Conservation (phyloP, 2,888 invertebrate genomes). For the Laothoe populi region DNA sequence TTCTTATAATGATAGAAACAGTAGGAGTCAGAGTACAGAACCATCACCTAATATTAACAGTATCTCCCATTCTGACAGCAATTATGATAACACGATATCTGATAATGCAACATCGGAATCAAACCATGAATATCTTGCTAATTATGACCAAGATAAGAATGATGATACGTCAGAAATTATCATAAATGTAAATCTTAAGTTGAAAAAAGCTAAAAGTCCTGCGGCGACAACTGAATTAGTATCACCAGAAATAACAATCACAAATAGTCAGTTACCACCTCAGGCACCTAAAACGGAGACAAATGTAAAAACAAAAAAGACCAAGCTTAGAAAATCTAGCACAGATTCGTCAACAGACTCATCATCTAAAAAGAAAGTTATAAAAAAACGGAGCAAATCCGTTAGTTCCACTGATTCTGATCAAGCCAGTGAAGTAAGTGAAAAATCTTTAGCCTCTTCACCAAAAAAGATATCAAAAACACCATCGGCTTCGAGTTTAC, state of each 20-base stretch:
- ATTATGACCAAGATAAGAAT: constrained; percentile 69
- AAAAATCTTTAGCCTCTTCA: constrained; percentile 50
- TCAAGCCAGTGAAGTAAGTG: constrained; percentile 59
- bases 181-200: constrained; percentile 77
- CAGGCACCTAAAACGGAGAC: constrained; percentile 77
- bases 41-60: constrained; percentile 52
- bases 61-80: constrained; percentile 49
- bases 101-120: constrained; percentile 46
- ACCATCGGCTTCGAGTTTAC: constrained; percentile 55
- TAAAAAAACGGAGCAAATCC: constrained; percentile 76
- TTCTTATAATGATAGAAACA: constrained; percentile 65
- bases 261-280: constrained; percentile 77
- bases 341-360: constrained; percentile 72
- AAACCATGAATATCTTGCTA: constrained; percentile 57
- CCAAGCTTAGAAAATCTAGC: constrained; percentile 70
- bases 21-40: constrained; percentile 70
- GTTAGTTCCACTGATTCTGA: constrained; percentile 76
- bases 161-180: constrained; percentile 74
- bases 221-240: constrained; percentile 60
- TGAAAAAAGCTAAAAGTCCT: constrained; percentile 71
- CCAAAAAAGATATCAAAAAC: constrained; percentile 56
- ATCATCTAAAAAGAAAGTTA: constrained; percentile 67
- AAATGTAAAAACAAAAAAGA: constrained; percentile 64
- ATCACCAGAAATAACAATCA: constrained; percentile 73
- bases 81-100: constrained; percentile 45